phyloP scores from a whole-genome alignment of 1,140 invertebrate species.

The Calephelis virginiensis region DNA sequence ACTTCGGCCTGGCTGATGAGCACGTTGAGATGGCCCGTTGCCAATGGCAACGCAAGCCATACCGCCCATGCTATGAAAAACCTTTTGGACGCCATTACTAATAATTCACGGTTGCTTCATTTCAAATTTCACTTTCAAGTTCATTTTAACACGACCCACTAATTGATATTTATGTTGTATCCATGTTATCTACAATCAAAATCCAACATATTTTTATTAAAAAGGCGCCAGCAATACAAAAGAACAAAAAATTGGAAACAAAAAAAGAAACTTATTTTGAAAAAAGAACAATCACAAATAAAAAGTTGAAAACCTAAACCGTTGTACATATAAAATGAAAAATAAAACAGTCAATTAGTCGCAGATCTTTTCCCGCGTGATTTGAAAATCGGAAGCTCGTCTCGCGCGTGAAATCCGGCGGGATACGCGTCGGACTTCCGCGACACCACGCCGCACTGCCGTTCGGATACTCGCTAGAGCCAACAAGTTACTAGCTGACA shows the following conservation, averaged over 20 bases:
- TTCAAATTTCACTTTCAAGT: conserved; percentile 60
- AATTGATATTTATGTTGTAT: conserved; percentile 46
- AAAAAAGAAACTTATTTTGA: not conserved
- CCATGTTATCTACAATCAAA: conserved; percentile 38
- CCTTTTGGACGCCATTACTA: conserved; percentile 58
- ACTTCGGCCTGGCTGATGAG: conserved; percentile 88
- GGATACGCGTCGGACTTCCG: conserved; percentile 48
- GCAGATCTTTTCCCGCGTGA: conserved; percentile 26
- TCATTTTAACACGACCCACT: conserved; percentile 50
- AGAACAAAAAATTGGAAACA: not conserved
- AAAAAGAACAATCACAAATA: not conserved
- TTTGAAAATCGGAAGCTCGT: conserved; percentile 42
- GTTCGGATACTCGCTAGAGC: conserved; percentile 48
- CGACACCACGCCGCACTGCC: conserved; percentile 67
- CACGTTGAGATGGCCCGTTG: conserved; percentile 83
- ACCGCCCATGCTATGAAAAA: conserved; percentile 62
- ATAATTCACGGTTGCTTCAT: conserved; percentile 55
- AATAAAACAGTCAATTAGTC: conserved; percentile 15
- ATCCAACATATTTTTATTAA: not conserved
- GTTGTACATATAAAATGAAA: not conserved
- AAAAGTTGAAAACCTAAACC: not conserved
- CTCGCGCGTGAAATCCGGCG: conserved; percentile 31
- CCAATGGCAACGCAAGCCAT: conserved; percentile 68
- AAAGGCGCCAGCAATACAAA: not conserved
- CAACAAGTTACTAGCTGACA: conserved; percentile 73